Evolutionary conservation across 2,113 vertebrate genomes (phyloP), one percentile per base, ranked within the genome.

Genomic region (Pogonocichla stellata): DNA sequence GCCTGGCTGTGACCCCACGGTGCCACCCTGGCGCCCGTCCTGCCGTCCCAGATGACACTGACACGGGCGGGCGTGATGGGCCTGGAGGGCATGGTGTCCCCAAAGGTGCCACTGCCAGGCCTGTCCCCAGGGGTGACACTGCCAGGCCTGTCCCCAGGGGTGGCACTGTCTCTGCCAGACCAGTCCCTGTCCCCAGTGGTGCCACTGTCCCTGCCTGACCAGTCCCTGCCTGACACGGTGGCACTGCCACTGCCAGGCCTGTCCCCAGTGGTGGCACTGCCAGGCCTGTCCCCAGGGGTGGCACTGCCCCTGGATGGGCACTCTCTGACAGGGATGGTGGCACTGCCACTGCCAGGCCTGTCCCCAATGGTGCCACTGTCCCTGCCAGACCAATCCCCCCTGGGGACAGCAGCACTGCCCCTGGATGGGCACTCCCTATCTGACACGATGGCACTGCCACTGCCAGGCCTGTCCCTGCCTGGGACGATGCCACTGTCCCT

Each of bases 221-320:
- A 42, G 42, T 42, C 42, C 42, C 42, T 47, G 45, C 20, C 45
- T 38, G 38, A 38, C 38, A 38, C 9, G 8, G 43, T 45, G 43
- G 8, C 43, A 45, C 18, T 45, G 43, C 11, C 38, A 11, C 43
- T 43, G 43, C 43, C 43, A 43, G 43, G 19, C 43, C 43, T 47
- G 45, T 47, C 45, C 45, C 45, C 45, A 47, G 5, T 6, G 45
- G 45, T 22, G 67, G 14, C 64, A 48, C 51, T 7, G 53, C 40
- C 40, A 23, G 1, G 19, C 12, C 62, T 26, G 34, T 60, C 58
- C 23, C 23, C 28, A 28, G 6, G 1, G 10, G 26, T 69, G 66
- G 24, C 66, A 36, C 19, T 10, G 24, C 1, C 45, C 17, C 24
- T 10, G 12, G 2, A 2, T 2, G 31, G 8, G 5, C 43, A 10